These are phyloP conservation scores for Scaptomyza polygonia DNA, from an alignment of 2,888 invertebrate species.

Conservation along the genomic window DNA sequence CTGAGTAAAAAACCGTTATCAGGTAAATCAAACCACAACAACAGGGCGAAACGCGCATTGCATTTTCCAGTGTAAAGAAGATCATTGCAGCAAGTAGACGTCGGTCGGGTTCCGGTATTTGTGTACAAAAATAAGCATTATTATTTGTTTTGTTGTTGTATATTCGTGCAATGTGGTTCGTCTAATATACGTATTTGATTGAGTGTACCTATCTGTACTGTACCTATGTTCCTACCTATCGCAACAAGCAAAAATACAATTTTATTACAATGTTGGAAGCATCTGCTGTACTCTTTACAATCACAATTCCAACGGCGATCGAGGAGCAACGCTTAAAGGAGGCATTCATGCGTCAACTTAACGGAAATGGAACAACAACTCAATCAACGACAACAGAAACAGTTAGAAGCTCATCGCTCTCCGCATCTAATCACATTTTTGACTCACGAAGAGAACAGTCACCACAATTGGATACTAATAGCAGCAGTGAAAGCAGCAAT, in stretches of 20 bases:
- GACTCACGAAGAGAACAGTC: conserved; percentile 8
- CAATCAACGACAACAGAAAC: conserved; percentile 2
- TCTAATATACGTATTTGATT: conserved; percentile 22
- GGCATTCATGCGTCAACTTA: conserved; percentile 25
- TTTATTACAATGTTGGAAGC: conserved; percentile 37
- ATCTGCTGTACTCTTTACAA: conserved; percentile 86
- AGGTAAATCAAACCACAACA: conserved; percentile 42
- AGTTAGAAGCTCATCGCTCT: conserved; percentile 11
- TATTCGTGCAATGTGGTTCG: conserved; percentile 6
- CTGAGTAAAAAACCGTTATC: conserved; percentile 65
- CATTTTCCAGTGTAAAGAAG: conserved; percentile 57
- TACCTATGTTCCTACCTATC: conserved; percentile 6
- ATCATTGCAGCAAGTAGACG: conserved; percentile 47
- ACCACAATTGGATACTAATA: background rate
- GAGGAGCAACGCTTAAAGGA: conserved; percentile 84
- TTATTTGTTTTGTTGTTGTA: conserved; percentile 8
- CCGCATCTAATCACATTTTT: conserved; percentile 1
- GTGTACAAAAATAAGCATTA: conserved; percentile 11
- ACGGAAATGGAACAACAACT: conserved; percentile 16
- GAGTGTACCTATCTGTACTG: conserved; percentile 1
- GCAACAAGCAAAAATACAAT: conserved; percentile 8
- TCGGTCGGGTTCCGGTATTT: conserved; percentile 13
- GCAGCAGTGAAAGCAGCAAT: background rate
- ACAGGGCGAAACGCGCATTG: conserved; percentile 37
- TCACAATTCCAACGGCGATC: conserved; percentile 86